Conservation (phyloP, 2,888 invertebrate species). For the Drosophila tripunctata region DNA sequence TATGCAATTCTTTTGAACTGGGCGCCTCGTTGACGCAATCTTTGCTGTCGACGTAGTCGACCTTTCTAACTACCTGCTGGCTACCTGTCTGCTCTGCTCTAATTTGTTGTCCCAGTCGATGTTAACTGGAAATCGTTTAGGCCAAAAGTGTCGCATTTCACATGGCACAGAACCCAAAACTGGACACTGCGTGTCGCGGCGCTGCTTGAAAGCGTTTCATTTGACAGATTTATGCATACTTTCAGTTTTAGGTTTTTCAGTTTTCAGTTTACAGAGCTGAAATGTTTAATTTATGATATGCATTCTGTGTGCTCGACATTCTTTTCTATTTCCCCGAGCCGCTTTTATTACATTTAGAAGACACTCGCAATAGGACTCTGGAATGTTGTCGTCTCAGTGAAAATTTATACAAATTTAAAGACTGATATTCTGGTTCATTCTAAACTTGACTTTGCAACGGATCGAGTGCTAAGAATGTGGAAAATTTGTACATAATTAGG, state of each 20-base stretch:
- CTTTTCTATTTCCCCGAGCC: constrained; percentile 6
- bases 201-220: constrained; percentile 55
- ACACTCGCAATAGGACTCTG: constrained; percentile 16
- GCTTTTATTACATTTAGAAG: constrained; percentile 41
- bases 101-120: constrained; percentile 45
- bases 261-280: constrained; percentile 9
- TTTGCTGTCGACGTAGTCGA: neutral
- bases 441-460: neutral
- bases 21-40: constrained; percentile 55
- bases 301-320: constrained; percentile 44
- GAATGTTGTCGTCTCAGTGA: constrained; percentile 32
- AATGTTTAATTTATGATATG: constrained; percentile 57
- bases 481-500: neutral
- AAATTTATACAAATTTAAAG: neutral
- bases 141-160: constrained; percentile 71
- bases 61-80: constrained; percentile 45
- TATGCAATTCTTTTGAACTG: constrained; percentile 43
- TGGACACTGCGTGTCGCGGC: constrained; percentile 17
- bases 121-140: constrained; percentile 65
- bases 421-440: constrained; percentile 4
- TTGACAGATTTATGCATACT: constrained; percentile 71
- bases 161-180: constrained; percentile 17
- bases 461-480: neutral
- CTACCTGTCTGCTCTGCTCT: constrained; percentile 61
- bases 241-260: constrained; percentile 35